Percentiles rank a stretch among this genome's conserved stretches.
phyloP scores from a whole-genome alignment of 2,797 vertebrate genomes.

The Valencia hispanica region DNA sequence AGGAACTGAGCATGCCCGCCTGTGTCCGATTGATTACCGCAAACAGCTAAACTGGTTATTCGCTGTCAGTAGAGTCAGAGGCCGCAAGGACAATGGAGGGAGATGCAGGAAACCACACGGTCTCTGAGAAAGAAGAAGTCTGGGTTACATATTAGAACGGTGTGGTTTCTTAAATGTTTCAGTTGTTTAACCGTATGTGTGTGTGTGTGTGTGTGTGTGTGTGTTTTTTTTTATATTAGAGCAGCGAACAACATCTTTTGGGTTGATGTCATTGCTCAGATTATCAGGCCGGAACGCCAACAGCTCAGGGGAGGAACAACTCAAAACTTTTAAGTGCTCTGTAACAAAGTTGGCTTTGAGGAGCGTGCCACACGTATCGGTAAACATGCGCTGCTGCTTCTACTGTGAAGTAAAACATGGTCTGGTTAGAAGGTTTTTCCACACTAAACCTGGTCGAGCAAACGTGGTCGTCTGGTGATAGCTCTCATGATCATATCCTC shows the following conservation, averaged over 20 bases:
- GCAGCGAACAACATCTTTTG: conserved; percentile 82
- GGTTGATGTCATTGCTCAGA: conserved; percentile 87
- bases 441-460: no score
- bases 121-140: neutral
- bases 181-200: conserved; percentile 9
- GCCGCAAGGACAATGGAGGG: neutral
- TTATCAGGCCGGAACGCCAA: conserved; percentile 76
- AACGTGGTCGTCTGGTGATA: no score
- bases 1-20: neutral
- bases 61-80: neutral
- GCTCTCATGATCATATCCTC: no score
- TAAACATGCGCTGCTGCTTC: no score
- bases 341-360: conserved; percentile 15
- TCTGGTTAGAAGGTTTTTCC: neutral
- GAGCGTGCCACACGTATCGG: neutral
- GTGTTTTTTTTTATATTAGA: neutral
- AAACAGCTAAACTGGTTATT: neutral
- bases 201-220: neutral
- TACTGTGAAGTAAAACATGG: neutral
- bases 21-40: neutral
- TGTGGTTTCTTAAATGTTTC: conserved; percentile 3
- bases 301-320: conserved; percentile 67
- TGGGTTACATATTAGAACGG: neutral
- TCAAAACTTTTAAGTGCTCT: conserved; percentile 26
- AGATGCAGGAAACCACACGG: neutral